phyloP scores from a whole-genome alignment of 2,113 vertebrate genomes.

The Micromys minutus region DNA sequence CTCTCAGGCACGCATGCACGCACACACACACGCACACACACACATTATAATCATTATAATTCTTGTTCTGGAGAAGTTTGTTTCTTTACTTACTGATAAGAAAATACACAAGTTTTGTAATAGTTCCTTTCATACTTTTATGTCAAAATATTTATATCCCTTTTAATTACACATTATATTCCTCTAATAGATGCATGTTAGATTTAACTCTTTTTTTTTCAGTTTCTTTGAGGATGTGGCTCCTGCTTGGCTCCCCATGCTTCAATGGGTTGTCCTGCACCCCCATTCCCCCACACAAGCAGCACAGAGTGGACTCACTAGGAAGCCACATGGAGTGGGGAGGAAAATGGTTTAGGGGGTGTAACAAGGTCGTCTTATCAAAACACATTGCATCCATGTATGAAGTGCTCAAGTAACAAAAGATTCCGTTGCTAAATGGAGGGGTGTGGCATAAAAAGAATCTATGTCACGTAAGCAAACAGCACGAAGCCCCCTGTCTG shows the following conservation, averaged over 20 bases:
- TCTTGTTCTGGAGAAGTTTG: slow-evolving; percentile 6
- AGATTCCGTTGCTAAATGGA: not conserved
- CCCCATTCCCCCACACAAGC: not conserved
- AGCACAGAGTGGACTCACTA: not conserved
- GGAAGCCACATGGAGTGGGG: not conserved
- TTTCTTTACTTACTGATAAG: not conserved
- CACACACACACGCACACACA: not conserved
- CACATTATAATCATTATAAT: not conserved
- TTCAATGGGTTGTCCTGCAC: no score
- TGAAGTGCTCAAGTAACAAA: not conserved
- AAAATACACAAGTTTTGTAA: slow-evolving; percentile 6
- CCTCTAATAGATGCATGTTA: not conserved
- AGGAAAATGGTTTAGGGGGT: not conserved
- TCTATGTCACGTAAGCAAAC: not conserved
- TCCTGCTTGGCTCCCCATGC: not conserved
- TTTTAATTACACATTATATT: not conserved
- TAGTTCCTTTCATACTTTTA: slow-evolving; percentile 1
- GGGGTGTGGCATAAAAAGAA: not conserved
- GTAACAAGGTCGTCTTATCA: not conserved
- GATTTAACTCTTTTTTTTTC: not conserved
- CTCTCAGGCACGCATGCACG: not conserved
- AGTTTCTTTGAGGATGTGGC: not conserved
- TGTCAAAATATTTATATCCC: not conserved
- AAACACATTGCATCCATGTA: not conserved
- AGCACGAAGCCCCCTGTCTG: not conserved